phyloP scores from a whole-genome alignment of 2,888 invertebrate genomes.

The Petrolisthes manimaculis region DNA sequence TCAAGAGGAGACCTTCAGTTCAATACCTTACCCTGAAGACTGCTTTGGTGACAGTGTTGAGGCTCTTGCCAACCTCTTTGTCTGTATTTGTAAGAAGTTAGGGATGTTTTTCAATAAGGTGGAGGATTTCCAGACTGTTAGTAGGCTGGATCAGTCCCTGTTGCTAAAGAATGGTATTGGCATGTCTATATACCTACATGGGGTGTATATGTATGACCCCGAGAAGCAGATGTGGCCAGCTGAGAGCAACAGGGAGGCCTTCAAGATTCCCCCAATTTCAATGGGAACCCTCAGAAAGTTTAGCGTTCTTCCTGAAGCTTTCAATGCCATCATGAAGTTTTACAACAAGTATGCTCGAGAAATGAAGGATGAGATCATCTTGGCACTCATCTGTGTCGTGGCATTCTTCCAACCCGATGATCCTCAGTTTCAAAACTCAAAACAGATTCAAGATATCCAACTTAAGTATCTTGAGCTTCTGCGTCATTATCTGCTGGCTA shows the following conservation, averaged over 20 bases:
- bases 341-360: slow-evolving; percentile 52
- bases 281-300: slow-evolving; percentile 46
- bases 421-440: slow-evolving; percentile 39
- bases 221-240: slow-evolving; percentile 54
- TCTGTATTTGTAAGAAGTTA: slow-evolving; percentile 55
- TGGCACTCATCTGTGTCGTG: slow-evolving; percentile 47
- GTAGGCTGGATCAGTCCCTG: slow-evolving; percentile 45
- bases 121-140: slow-evolving; percentile 49
- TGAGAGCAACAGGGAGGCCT: slow-evolving; percentile 41
- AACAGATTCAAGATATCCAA: slow-evolving; percentile 57
- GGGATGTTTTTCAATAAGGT: slow-evolving; percentile 49
- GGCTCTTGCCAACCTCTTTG: slow-evolving; percentile 58
- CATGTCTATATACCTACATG: slow-evolving; percentile 59
- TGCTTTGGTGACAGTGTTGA: slow-evolving; percentile 57
- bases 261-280: slow-evolving; percentile 51
- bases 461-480: slow-evolving; percentile 42
- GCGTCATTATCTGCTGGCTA: slow-evolving; percentile 38
- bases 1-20: slow-evolving; percentile 43
- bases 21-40: slow-evolving; percentile 54
- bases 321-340: slow-evolving; percentile 51
- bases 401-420: slow-evolving; percentile 60
- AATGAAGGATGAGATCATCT: slow-evolving; percentile 56
- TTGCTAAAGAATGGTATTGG: slow-evolving; percentile 60
- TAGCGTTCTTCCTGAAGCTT: slow-evolving; percentile 44
- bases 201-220: slow-evolving; percentile 58